Conservation (phyloP, 1,140 invertebrate genomes). For the Temnothorax nylanderi region DNA sequence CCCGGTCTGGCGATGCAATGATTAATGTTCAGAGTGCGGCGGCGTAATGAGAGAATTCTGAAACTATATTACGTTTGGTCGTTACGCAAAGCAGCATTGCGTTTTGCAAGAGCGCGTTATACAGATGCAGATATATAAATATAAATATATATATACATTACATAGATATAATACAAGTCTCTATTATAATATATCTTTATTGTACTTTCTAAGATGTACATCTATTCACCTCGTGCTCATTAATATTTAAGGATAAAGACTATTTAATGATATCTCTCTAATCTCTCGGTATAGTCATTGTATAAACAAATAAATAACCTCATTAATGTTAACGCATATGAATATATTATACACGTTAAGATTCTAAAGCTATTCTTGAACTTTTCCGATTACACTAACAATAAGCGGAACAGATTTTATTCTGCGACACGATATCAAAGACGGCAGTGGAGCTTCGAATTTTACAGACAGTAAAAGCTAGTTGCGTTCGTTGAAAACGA, state of each 20-base stretch:
- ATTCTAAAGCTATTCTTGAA: slow-evolving; percentile 70
- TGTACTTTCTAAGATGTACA: slow-evolving; percentile 79
- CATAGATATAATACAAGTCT: slow-evolving; percentile 36
- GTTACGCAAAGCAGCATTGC: slow-evolving; percentile 57
- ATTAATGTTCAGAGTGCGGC: not conserved
- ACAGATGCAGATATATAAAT: slow-evolving; percentile 56
- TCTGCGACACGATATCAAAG: slow-evolving; percentile 65
- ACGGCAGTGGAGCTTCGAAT: slow-evolving; percentile 68
- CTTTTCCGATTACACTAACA: slow-evolving; percentile 61
- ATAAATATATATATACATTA: slow-evolving; percentile 29
- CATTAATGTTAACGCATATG: slow-evolving; percentile 71
- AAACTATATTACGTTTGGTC: slow-evolving; percentile 34
- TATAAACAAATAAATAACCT: slow-evolving; percentile 72
- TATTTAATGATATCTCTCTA: slow-evolving; percentile 73
- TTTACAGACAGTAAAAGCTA: slow-evolving; percentile 58
- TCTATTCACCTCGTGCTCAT: slow-evolving; percentile 82
- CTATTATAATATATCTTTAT: slow-evolving; percentile 69
- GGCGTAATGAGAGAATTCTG: slow-evolving; percentile 1
- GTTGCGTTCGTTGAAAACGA: slow-evolving; percentile 34
- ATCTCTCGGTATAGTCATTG: slow-evolving; percentile 66
- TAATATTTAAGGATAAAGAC: slow-evolving; percentile 77
- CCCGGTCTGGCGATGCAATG: not conserved
- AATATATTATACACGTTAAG: slow-evolving; percentile 51
- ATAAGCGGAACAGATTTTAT: slow-evolving; percentile 69
- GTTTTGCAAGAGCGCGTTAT: slow-evolving; percentile 58